Base-by-base conservation (phyloP, 37 sponge, comb jelly and placozoan genomes). In the Spongilla lacustris region DNA sequence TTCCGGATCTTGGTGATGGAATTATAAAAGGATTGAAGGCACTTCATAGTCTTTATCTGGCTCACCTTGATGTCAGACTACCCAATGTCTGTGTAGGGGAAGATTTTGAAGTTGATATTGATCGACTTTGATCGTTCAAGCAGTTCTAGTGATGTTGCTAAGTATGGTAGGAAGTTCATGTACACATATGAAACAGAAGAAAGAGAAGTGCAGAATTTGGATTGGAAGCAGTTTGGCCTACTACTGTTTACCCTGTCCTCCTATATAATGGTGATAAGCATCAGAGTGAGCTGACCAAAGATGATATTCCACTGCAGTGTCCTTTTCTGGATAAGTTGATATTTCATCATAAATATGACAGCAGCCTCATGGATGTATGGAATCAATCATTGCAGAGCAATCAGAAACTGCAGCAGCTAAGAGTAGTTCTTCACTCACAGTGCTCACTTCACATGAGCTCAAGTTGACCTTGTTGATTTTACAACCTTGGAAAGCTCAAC, bases 1-100 rank as follows among this genome's bases (percentile, higher is more conserved):
- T 41, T 41, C 41, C 41, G 6, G 41, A 41, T 41, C 41, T 41
- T 41, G 41, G 6, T 41, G 41, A 41, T 41, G 41, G 41, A 9
- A 41, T 41, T 41, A 41, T 3, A 6, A 41, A 41, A 9, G 41
- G 41, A 41, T 6, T 41, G 41, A 6, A 41, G 6, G 6, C 3
- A 41, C 41, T 41, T 41, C 41, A 58, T 58, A 58, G 58, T 58
- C 58, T 58, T 58, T 8, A 17, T 58, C 58, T 58, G 58, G 58
- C 58, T 58, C 58, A 58, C 58, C 58, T 58, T 58, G 58, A 58
- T 58, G 58, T 58, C 58, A 58, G 58, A 58, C 58, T 58, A 58
- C 58, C 58, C 11, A 58, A 58, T 58, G 58, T 58, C 58, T 58
- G 58, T 58, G 58, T 58, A 58, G 58, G 41, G 41, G 41, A 41